Evolutionary conservation across 2,888 invertebrate species (phyloP).

Genomic region (Erynnis tages): DNA sequence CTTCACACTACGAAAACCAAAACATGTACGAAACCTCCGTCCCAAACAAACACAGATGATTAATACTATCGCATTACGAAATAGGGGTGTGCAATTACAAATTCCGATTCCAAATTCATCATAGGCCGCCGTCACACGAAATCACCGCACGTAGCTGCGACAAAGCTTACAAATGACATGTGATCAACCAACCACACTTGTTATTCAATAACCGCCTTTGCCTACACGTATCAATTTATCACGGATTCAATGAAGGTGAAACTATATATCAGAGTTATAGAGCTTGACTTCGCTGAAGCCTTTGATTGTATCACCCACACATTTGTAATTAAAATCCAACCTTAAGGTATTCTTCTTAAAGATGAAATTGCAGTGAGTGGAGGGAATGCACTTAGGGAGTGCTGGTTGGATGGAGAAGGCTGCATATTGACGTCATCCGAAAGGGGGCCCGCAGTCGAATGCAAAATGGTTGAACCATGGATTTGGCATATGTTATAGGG

Average conservation of each 20-base stretch:
- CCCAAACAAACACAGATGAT: constrained; percentile 36
- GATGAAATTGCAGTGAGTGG: not conserved
- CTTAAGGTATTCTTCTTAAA: not conserved
- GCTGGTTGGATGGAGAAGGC: constrained; percentile 40
- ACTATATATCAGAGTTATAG: constrained; percentile 74
- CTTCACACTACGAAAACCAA: not conserved
- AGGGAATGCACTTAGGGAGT: constrained; percentile 35
- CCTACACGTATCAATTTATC: constrained; percentile 76
- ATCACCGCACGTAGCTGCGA: constrained; percentile 37
- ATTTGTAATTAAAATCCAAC: not conserved
- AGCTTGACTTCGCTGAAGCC: not conserved
- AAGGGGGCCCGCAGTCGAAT: constrained; percentile 76
- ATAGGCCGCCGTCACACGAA: constrained; percentile 35
- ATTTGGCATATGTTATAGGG: constrained; percentile 81
- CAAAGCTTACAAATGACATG: constrained; percentile 52
- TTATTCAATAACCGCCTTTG: constrained; percentile 77
- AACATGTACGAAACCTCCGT: constrained; percentile 3
- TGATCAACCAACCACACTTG: constrained; percentile 67
- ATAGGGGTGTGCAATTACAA: constrained; percentile 44
- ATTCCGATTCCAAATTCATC: constrained; percentile 47
- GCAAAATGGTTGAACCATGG: constrained; percentile 79
- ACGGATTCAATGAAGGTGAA: constrained; percentile 78
- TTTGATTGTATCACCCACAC: not conserved
- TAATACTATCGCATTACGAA: constrained; percentile 40
- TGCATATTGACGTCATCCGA: constrained; percentile 79